Evolutionary conservation across 2,113 vertebrate species (phyloP), one percentile per base, ranked within the genome.

Genomic region (Pollimyrus isidori): DNA sequence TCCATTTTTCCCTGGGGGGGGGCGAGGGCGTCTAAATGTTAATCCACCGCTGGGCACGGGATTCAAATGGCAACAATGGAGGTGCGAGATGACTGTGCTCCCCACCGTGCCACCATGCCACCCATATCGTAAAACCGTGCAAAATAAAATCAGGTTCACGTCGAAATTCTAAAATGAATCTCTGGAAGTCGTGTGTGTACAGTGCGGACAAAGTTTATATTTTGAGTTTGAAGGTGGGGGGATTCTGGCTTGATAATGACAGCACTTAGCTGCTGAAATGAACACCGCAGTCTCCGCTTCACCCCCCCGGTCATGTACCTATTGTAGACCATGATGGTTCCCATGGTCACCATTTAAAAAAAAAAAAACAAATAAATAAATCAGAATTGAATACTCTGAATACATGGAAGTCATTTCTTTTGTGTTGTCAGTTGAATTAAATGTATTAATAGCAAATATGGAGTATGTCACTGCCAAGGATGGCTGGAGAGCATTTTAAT

Each of bases 321-420:
- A 84, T 90, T 80, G 89, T 58, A 62, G 10, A 19, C 73, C 17
- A 48, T 42, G 19, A 39, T 35, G 17, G 26, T 88, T 69, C 46
- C 87, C 87, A 65, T 88, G 17, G 26, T 49, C 46, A 21, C 23
- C 39, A 30, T 73, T 39, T 19, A 42, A 42, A 76, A 73, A 73
- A 76, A 69, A 35, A 35, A 35, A 46, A 46, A 80, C 7, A 80
- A 80, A 80, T 7, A 80, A 42, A 65, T 49, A 49, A 65, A 65
- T 10, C 11, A 23, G 45, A 42, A 88, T 76, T 88, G 53, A 56
- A 19, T 65, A 42, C 10, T 39, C 92, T 94, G 90, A 95, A 95
- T 94, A 92, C 90, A 92, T 93, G 93, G 92, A 94, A 94, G 93
- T 94, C 88, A 91, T 85, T 92, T 91, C 92, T 89, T 92, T 92